Evolutionary conservation across 2,797 vertebrate species (phyloP).

Genomic region (Aeoliscus strigatus): DNA sequence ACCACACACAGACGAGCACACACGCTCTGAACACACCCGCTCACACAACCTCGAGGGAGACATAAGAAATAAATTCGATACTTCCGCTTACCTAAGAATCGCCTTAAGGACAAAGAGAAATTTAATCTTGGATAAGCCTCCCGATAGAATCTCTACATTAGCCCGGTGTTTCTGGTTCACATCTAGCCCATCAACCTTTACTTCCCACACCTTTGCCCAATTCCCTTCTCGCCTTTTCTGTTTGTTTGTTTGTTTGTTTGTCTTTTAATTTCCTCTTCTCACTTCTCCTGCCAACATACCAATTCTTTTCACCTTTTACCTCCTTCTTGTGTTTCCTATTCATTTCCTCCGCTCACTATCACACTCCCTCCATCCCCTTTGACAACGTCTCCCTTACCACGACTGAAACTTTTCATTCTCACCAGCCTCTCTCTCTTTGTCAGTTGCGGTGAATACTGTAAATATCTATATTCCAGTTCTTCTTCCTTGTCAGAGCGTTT

Average conservation of each 20-base stretch:
- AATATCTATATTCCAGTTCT: slow-evolving; percentile 53
- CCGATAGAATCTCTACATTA: slow-evolving; percentile 73
- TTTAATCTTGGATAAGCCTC: slow-evolving; percentile 76
- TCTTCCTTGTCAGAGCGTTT: slow-evolving; percentile 48
- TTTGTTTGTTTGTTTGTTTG: too few species aligned
- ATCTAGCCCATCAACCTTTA: slow-evolving; percentile 68
- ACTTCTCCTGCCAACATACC: too few species aligned
- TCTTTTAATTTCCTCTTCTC: too few species aligned
- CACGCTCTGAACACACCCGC: slow-evolving; percentile 31
- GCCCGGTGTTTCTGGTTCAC: slow-evolving; percentile 65
- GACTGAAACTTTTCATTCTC: slow-evolving; percentile 8
- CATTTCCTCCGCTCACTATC: slow-evolving; percentile 9
- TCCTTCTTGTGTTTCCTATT: too few species aligned
- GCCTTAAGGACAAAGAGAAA: slow-evolving; percentile 76
- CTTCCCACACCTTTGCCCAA: slow-evolving; percentile 62
- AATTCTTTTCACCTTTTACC: too few species aligned
- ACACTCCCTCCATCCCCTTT: not conserved
- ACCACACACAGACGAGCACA: slow-evolving; percentile 9
- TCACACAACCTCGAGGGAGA: slow-evolving; percentile 57
- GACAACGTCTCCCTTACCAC: not conserved
- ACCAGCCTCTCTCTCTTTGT: slow-evolving; percentile 23
- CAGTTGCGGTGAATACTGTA: slow-evolving; percentile 35
- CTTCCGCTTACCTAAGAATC: slow-evolving; percentile 68
- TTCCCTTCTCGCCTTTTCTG: slow-evolving; percentile 47
- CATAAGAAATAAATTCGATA: slow-evolving; percentile 68